Base-by-base conservation (phyloP, 2,113 vertebrate genomes). In the Marmota flaviventris region DNA sequence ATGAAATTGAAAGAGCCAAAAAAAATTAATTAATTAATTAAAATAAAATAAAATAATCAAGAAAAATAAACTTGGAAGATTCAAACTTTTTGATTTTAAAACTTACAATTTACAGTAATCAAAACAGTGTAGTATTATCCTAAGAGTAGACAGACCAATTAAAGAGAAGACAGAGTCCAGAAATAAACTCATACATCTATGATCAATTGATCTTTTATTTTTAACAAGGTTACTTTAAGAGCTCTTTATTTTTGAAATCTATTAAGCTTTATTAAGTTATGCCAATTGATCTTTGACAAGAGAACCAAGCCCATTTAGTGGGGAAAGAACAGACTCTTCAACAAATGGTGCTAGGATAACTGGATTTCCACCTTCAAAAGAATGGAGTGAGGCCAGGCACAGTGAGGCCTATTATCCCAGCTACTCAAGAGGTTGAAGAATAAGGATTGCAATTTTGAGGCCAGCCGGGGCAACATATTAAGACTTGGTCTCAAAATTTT, bases 1-100 rank as follows among this genome's bases (percentile, higher is more conserved):
- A 91, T 56, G 37, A 29, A 92, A 85, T 45, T 92, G 2, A 20
- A 92, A 91, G n/a, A 88, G n/a, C 22, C 32, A 91, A 82, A 91
- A 4, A 72, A 91, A 53, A 7, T 7, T 8, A 45, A 45, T 45
- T 45, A 45, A 45, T 45, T 45, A 45, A 45, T 45, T 45, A 9
- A 45, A 45, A 45, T 45, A 9, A 45, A 45, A 45, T 45, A 73
- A 72, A 61, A 67, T 42, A 69, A 58, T 58, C 20, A 67, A 67
- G 61, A 63, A 27, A 63, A 63, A 63, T 63, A 61, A 91, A 45
- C 25, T 22, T 48, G 14, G 14, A 84, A 17, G 42, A 79, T 5
- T 87, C 56, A 75, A 5, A 39, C 34, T 72, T 95, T 76, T 20
- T 88, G 14, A 95, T 78, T 91, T 91, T n/a, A 79, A 65, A 78